Conservation (phyloP, 2,888 invertebrate species). For the Pasiphila rectangulata region DNA sequence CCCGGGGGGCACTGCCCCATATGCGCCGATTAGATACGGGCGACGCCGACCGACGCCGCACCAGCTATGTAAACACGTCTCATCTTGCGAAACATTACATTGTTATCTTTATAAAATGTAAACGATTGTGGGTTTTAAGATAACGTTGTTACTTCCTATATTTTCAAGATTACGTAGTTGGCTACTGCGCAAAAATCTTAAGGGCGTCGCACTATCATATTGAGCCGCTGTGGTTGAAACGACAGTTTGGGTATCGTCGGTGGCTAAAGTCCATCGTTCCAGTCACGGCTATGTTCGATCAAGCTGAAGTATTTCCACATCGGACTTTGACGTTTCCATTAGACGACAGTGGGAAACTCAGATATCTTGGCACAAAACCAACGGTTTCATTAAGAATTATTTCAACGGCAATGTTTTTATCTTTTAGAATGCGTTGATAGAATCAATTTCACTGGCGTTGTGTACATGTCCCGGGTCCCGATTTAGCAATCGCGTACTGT, state of each 20-base stretch:
- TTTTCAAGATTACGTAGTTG: neutral
- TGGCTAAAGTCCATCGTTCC: constrained; percentile 4
- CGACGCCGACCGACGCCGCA: constrained; percentile 45
- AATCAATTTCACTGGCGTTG: constrained; percentile 19
- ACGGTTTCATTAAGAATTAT: constrained; percentile 34
- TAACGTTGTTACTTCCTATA: constrained; percentile 10
- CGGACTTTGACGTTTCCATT: constrained; percentile 41
- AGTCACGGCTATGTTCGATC: constrained; percentile 23
- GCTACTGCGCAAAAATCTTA: too few relatives aligned
- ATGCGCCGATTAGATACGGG: constrained; percentile 73
- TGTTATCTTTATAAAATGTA: constrained; percentile 35
- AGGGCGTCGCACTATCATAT: too few relatives aligned
- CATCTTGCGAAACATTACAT: constrained; percentile 44
- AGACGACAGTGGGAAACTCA: constrained; percentile 36
- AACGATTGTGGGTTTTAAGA: constrained; percentile 22
- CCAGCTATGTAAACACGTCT: constrained; percentile 49
- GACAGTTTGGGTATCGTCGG: too few relatives aligned
- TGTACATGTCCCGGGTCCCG: constrained; percentile 39
- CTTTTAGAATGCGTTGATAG: constrained; percentile 24
- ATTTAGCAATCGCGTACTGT: constrained; percentile 45
- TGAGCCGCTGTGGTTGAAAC: too few relatives aligned
- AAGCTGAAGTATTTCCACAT: constrained; percentile 35
- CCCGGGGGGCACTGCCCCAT: constrained; percentile 78
- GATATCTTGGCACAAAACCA: constrained; percentile 49
- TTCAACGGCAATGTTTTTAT: constrained; percentile 25